Conservation (phyloP, 1,140 invertebrate genomes). For the Musca vetustissima region DNA sequence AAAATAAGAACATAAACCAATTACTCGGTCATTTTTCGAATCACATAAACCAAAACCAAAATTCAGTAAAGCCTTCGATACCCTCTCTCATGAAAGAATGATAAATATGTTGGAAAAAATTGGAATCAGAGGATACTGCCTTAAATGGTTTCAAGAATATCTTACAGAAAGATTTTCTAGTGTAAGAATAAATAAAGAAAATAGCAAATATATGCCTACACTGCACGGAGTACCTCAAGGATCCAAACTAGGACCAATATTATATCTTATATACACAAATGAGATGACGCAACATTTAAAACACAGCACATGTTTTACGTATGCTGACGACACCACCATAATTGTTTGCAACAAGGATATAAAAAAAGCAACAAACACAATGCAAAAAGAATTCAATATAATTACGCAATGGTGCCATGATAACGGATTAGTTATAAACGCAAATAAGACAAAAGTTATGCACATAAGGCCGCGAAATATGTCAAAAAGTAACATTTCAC, state of each 20-base stretch:
- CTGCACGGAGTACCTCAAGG: neutral
- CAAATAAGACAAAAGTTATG: neutral
- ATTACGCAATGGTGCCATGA: neutral
- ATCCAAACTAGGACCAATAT: neutral
- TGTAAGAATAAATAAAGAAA: too few species aligned
- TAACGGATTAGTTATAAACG: neutral
- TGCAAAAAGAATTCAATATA: neutral
- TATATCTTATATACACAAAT: neutral
- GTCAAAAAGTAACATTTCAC: neutral
- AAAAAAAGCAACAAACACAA: neutral
- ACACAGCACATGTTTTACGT: neutral
- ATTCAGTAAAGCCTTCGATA: constrained; percentile 13
- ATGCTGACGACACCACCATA: neutral
- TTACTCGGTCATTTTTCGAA: neutral
- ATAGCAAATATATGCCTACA: neutral
- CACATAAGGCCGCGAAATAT: neutral
- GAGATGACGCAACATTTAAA: neutral
- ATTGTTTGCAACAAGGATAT: neutral
- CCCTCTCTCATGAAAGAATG: neutral
- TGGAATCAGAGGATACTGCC: neutral
- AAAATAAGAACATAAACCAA: neutral
- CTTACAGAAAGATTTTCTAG: neutral
- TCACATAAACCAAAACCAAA: neutral
- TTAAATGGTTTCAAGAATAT: neutral
- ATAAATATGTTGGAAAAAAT: neutral